Evolutionary conservation across 2,797 vertebrate genomes (phyloP).

Genomic region (Poeciliopsis infans): DNA sequence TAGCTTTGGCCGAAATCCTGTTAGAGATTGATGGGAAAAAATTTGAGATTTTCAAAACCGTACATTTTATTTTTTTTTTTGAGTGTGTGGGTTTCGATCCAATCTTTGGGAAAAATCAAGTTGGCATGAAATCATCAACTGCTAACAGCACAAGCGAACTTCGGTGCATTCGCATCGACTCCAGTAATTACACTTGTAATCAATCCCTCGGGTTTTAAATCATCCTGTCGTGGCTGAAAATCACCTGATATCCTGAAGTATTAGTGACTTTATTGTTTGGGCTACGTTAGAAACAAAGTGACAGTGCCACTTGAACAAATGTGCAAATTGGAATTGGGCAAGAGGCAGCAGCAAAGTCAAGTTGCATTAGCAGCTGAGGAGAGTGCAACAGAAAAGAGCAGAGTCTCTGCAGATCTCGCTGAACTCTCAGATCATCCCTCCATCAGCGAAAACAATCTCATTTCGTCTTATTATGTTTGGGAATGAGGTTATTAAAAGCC

Average conservation of each 20-base stretch:
- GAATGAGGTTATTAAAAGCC: conserved; percentile 38
- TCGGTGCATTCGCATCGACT: background rate
- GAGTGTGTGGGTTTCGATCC: background rate
- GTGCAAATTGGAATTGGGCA: conserved; percentile 18
- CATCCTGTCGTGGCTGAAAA: background rate
- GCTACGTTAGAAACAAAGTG: conserved; percentile 2
- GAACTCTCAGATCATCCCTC: conserved; percentile 21
- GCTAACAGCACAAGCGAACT: background rate
- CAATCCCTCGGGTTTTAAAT: conserved; percentile 1
- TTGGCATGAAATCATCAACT: background rate
- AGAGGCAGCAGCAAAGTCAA: conserved; percentile 4
- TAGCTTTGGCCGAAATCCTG: background rate
- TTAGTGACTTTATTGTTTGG: background rate
- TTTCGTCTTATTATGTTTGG: conserved; percentile 41
- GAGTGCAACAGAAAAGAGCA: conserved; percentile 3
- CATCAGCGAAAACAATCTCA: conserved; percentile 14
- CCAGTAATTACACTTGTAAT: background rate
- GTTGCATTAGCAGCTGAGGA: conserved; percentile 12
- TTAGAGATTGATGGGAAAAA: background rate
- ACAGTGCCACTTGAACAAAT: background rate
- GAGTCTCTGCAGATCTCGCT: conserved; percentile 17
- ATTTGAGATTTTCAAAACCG: background rate
- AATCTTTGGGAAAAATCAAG: background rate
- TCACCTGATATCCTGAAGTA: background rate
- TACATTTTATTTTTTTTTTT: background rate